phyloP scores from a whole-genome alignment of 2,888 invertebrate genomes.

The Cataglyphis albicans region DNA sequence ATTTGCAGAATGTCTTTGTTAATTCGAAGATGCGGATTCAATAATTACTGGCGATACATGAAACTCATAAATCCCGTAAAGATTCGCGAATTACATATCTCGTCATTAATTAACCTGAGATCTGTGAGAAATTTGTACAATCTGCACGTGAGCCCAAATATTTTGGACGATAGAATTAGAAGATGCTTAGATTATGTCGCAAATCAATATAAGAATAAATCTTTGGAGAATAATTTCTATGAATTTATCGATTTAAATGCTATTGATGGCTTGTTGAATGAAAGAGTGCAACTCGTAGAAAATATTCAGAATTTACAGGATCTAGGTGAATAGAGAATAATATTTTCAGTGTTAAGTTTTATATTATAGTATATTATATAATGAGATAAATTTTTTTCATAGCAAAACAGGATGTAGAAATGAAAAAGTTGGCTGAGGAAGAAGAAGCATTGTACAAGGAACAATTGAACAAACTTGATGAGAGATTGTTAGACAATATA shows the following conservation, averaged over 20 bases:
- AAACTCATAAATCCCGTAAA: constrained; percentile 1
- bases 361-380: constrained; percentile 18
- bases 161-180: constrained; percentile 62
- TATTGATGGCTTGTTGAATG: constrained; percentile 86
- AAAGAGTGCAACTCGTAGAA: constrained; percentile 88
- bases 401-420: constrained; percentile 87
- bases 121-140: constrained; percentile 6
- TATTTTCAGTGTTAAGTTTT: not conserved
- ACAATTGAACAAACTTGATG: constrained; percentile 88
- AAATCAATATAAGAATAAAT: constrained; percentile 59
- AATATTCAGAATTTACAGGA: constrained; percentile 89
- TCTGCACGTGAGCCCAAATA: not conserved
- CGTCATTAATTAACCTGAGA: constrained; percentile 50
- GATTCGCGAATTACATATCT: not conserved
- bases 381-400: constrained; percentile 40
- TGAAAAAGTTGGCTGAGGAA: constrained; percentile 90
- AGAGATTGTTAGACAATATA: constrained; percentile 88
- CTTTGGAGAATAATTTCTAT: not conserved
- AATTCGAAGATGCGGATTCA: constrained; percentile 42
- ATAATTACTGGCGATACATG: constrained; percentile 13
- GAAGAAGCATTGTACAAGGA: constrained; percentile 88
- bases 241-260: constrained; percentile 41
- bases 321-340: constrained; percentile 82
- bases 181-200: constrained; percentile 74
- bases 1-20: constrained; percentile 57